Evolutionary conservation across 1,140 invertebrate species (phyloP), one percentile per base, ranked within the genome.

Genomic region (Cotesia typhae): DNA sequence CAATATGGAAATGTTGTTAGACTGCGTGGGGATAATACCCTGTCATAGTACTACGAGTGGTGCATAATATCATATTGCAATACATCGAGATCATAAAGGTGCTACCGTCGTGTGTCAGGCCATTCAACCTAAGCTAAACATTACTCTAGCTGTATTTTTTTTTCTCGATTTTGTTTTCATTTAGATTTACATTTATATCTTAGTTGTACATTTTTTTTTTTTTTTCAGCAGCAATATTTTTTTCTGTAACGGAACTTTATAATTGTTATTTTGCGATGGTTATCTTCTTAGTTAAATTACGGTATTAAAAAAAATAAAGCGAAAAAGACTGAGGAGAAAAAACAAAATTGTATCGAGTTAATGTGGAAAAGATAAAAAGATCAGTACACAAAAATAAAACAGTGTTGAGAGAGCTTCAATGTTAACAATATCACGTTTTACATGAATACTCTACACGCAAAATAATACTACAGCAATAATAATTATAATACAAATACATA

Each of bases 1-100:
- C 75, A 80, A 80, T 80, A 81, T 80, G 81, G 77, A 84, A 84
- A 82, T 84, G 78, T 82, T 78, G 79, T 70, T 69, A 28, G 64
- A 75, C 76, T 84, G 80, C 81, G 79, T 81, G 80, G 81, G 79
- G 80, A 82, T 84, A 82, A 82, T 82, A 84, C 77, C 80, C 81
- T 80, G 80, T 82, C 81, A 81, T 80, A 77, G 69, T 70, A 66
- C 59, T 65, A 79, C 70, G 76, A 79, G 80, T 82, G 75, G 77
- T 76, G 81, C 80, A 81, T 82, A 83, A 82, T 82, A 78, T 81
- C 79, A 81, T 82, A 80, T 79, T 80, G 78, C 78, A 79, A 82
- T 84, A 81, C 78, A 80, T 80, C 81, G 77, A 76, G 77, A 81
- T 79, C 73, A 73, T 79, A 66, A 66, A 73, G 72, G 73, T 76